Base-by-base conservation (phyloP, 2,888 invertebrate species). In the Pteria penguin region DNA sequence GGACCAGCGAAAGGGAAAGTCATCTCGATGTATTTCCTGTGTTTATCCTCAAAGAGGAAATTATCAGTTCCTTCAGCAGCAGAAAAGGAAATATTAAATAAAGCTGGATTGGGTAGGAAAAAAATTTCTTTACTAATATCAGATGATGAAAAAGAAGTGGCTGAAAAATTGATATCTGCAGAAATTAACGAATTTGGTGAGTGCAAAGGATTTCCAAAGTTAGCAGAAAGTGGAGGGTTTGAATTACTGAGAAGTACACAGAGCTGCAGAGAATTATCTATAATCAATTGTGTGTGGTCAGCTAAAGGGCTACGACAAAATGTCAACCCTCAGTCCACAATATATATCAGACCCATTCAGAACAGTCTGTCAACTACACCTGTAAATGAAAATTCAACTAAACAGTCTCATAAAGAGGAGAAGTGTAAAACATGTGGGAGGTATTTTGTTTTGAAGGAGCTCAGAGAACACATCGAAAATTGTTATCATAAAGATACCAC, bases 291-390 rank as follows among this genome's bases (percentile, higher is more conserved):
- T 27, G 22, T 11, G 36, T 75, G 75, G 72, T 52, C 29, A 4
- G 33, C 70, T 4, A 72, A 72, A 32, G 54, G 60, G 4, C 36
- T 75, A 32, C 70, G 72, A 69, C 5, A 14, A 0, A 72, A 66
- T 55, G 55, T 79, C 1, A 69, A 73, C 5, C 27, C 65, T n/a
- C 78, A 79, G 54, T 29, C 72, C n/a, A 62, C 32, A 22, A 70
- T 72, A 2, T 79, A 72, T 54, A 36, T 79, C 4, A 22, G 78
- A 32, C 75, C 72, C n/a, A 69, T 79, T 18, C 75, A 75, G 58
- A 54, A 45, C 60, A 18, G 45, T 32, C 36, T 66, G 29, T 45
- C 32, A 18, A 60, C 52, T n/a, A n/a, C n/a, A n/a, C n/a, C n/a
- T n/a, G n/a, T n/a, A n/a, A n/a, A n/a, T n/a, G n/a, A n/a, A n/a